Evolutionary conservation across 1,140 invertebrate genomes (phyloP).

Genomic region (Ips typographus): DNA sequence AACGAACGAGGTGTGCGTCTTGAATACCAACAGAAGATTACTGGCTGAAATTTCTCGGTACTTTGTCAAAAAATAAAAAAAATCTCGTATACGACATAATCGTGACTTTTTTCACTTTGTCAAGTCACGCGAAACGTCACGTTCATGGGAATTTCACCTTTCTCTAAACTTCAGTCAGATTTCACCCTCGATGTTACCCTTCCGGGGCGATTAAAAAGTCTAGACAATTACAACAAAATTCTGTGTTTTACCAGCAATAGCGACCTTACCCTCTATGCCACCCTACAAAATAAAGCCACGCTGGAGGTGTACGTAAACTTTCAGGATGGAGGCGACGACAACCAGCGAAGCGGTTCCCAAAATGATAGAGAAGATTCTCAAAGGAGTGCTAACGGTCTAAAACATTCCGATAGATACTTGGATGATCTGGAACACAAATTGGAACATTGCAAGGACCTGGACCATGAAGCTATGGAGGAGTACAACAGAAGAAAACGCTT

Average conservation of each 20-base stretch:
- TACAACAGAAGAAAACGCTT: slow-evolving; percentile 3
- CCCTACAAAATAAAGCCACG: neutral
- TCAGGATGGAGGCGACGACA: slow-evolving; percentile 3
- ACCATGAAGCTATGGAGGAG: neutral
- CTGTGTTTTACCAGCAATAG: slow-evolving; percentile 10
- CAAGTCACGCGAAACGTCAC: neutral
- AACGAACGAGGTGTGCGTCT: slow-evolving; percentile 11
- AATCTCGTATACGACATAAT: neutral
- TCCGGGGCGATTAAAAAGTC: slow-evolving; percentile 12
- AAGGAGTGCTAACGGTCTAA: slow-evolving; percentile 5
- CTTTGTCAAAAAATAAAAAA: neutral
- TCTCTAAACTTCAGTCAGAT: slow-evolving; percentile 15
- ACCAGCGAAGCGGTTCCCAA: slow-evolving; percentile 18
- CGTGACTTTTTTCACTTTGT: too few species aligned
- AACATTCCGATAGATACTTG: neutral
- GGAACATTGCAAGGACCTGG: neutral
- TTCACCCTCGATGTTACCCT: slow-evolving; percentile 5
- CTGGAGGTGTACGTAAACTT: neutral
- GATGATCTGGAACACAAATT: neutral
- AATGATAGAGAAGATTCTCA: slow-evolving; percentile 11
- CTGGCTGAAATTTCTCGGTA: slow-evolving; percentile 14
- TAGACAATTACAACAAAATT: slow-evolving; percentile 13
- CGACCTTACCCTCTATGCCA: neutral
- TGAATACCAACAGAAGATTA: slow-evolving; percentile 24
- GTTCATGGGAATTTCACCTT: slow-evolving; percentile 14